Evolutionary conservation across 2,888 invertebrate genomes (phyloP).

Genomic region (Drepana falcataria): DNA sequence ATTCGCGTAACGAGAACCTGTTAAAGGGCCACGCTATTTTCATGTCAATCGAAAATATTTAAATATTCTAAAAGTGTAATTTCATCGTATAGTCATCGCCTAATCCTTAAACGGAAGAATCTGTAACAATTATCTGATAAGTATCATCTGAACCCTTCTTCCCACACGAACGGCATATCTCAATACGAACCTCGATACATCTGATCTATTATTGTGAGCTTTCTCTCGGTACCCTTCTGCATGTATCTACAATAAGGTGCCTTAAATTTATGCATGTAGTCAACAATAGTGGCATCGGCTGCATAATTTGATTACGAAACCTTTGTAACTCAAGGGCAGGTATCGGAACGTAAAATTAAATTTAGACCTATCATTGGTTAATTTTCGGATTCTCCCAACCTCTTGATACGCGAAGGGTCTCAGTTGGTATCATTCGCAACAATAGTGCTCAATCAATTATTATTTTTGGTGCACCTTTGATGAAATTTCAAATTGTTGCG

Average conservation of each 20-base stretch:
- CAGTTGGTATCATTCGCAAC: constrained; percentile 62
- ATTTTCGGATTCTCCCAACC: constrained; percentile 71
- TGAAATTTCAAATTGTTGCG: constrained; percentile 71
- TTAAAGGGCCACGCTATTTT: constrained; percentile 6
- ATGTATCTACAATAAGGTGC: constrained; percentile 63
- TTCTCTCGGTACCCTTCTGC: constrained; percentile 58
- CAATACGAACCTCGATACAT: constrained; percentile 64
- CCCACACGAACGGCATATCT: constrained; percentile 63
- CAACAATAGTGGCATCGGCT: constrained; percentile 71
- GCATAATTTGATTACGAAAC: constrained; percentile 76
- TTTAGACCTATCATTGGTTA: constrained; percentile 76
- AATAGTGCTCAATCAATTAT: constrained; percentile 72
- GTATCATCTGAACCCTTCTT: constrained; percentile 72
- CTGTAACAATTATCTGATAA: constrained; percentile 77
- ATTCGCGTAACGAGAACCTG: constrained; percentile 33
- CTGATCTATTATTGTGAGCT: constrained; percentile 57
- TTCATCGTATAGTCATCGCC: constrained; percentile 13
- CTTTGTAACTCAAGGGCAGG: constrained; percentile 70
- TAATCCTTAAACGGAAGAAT: constrained; percentile 59
- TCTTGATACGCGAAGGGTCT: constrained; percentile 55
- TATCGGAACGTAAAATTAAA: constrained; percentile 77
- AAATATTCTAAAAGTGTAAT: background rate
- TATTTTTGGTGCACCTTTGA: constrained; percentile 74
- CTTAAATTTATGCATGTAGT: constrained; percentile 72
- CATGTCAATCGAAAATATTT: constrained; percentile 10